Percentiles rank a stretch among this genome's conserved stretches.
Evolutionary conservation across 2,797 vertebrate genomes (phyloP).

Genomic region (Scolopax rusticola): DNA sequence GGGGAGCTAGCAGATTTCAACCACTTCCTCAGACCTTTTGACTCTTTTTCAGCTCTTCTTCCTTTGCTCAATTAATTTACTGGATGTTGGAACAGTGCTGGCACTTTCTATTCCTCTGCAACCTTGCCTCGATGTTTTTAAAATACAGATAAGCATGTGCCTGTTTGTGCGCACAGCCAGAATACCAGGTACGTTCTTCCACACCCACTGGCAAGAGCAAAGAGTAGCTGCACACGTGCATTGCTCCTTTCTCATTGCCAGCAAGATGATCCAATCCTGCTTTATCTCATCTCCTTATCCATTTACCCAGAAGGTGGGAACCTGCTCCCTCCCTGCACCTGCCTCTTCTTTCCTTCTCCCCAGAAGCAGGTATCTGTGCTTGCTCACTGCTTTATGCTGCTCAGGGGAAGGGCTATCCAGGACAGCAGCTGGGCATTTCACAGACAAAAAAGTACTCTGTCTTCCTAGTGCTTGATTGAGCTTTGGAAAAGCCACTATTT

Average conservation of each 20-base stretch:
- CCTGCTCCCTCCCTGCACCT: not conserved
- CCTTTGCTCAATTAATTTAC: not conserved
- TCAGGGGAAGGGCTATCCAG: not conserved
- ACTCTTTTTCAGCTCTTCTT: not conserved
- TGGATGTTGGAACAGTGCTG: not conserved
- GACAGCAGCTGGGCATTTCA: not conserved
- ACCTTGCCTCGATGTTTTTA: not conserved
- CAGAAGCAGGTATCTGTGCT: not conserved
- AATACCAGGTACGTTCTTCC: not conserved
- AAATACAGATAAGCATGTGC: not conserved
- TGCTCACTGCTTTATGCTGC: rapidly evolving
- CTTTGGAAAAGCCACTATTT: not conserved
- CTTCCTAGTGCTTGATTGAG: not conserved
- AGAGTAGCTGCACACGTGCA: not conserved
- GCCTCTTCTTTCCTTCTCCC: not conserved
- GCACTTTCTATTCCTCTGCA: not conserved
- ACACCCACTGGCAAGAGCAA: not conserved
- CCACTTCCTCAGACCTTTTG: not conserved
- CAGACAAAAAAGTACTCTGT: not conserved
- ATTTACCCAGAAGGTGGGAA: not conserved
- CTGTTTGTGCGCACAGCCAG: not conserved
- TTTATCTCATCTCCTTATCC: not conserved
- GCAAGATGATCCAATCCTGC: not conserved
- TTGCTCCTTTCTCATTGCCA: not conserved
- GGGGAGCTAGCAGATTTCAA: not conserved